Evolutionary conservation across 2,888 invertebrate species (phyloP).

Genomic region (Crocallis elinguaria): DNA sequence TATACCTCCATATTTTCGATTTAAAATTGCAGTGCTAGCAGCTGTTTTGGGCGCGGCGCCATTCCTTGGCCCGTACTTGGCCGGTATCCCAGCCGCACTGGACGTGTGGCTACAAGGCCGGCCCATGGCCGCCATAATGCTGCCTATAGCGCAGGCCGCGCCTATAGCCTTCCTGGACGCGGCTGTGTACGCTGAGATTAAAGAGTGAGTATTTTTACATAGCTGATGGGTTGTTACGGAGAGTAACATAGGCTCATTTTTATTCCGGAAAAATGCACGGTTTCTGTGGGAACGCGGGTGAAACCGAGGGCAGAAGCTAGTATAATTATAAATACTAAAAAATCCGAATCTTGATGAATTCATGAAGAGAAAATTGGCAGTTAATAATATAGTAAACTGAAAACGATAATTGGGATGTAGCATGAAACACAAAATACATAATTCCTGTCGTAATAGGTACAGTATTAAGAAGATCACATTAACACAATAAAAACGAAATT

Average conservation of each 20-base stretch:
- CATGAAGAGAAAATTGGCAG: too few species aligned
- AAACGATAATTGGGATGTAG: too few species aligned
- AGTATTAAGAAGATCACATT: too few species aligned
- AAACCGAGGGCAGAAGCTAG: too few species aligned
- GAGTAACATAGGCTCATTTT: neutral
- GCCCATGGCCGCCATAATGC: conserved; percentile 90
- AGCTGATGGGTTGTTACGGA: neutral
- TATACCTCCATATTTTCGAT: neutral
- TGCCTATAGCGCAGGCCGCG: conserved; percentile 93
- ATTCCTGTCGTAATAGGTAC: too few species aligned
- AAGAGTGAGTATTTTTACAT: conserved; percentile 88
- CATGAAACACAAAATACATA: too few species aligned
- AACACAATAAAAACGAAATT: too few species aligned
- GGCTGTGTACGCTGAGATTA: conserved; percentile 98
- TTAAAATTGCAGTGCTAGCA: conserved; percentile 89
- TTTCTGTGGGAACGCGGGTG: too few species aligned
- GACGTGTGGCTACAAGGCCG: conserved; percentile 98
- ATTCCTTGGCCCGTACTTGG: conserved; percentile 97
- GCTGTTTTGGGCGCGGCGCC: conserved; percentile 97
- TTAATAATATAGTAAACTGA: too few species aligned
- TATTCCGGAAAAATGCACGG: too few species aligned
- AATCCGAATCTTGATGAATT: too few species aligned
- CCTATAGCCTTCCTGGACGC: conserved; percentile 97
- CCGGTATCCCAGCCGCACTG: conserved; percentile 96
- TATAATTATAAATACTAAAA: too few species aligned